Percentiles rank a stretch among this genome's conserved stretches.
Evolutionary conservation across 2,113 vertebrate species (phyloP).

Genomic region (Columba janthina): DNA sequence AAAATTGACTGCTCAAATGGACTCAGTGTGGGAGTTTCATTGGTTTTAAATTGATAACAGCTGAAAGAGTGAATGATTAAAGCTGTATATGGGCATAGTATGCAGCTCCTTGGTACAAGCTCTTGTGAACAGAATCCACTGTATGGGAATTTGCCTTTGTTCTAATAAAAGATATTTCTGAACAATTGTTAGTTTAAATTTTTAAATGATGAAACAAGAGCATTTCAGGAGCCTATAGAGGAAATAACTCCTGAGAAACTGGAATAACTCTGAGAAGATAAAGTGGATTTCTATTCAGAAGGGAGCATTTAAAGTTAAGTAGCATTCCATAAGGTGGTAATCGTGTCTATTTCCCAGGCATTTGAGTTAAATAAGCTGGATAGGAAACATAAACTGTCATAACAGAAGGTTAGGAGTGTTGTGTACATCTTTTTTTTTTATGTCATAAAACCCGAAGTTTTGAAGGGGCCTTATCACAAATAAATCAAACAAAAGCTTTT

Average conservation of each 20-base stretch:
- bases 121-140: conserved; percentile 72
- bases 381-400: conserved; percentile 78
- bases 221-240: conserved; percentile 75
- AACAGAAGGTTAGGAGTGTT: conserved; percentile 69
- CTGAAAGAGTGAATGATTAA: conserved; percentile 85
- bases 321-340: conserved; percentile 82
- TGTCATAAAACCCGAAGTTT: conserved; percentile 62
- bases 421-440: conserved; percentile 61
- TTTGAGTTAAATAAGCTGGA: conserved; percentile 78
- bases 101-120: conserved; percentile 77
- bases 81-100: conserved; percentile 81
- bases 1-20: conserved; percentile 89
- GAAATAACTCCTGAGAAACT: conserved; percentile 77
- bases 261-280: conserved; percentile 78
- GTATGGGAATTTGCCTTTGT: conserved; percentile 78
- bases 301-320: conserved; percentile 80
- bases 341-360: conserved; percentile 79
- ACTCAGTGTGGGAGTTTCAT: conserved; percentile 87
- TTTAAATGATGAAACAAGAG: conserved; percentile 76
- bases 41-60: conserved; percentile 91
- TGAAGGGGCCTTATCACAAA: conserved; percentile 54
- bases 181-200: conserved; percentile 77
- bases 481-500: conserved; percentile 61
- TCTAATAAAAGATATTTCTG: conserved; percentile 77
- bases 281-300: conserved; percentile 73